These are phyloP conservation scores for Eubasilissa splendida DNA, from an alignment of 2,888 invertebrate genomes.

Conservation along the genomic window DNA sequence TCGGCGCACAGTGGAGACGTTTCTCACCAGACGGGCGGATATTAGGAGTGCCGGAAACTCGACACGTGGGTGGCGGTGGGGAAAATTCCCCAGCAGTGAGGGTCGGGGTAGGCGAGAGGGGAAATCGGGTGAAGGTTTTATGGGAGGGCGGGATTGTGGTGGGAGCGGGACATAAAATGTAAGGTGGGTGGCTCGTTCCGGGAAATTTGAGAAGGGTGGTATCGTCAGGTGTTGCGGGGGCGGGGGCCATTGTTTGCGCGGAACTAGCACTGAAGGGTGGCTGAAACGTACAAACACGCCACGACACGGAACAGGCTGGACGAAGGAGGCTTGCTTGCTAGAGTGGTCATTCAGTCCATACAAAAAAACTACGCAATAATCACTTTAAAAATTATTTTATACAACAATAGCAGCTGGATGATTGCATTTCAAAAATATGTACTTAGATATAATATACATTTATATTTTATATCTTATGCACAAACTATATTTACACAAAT, in stretches of 20 bases:
- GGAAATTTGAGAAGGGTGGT: conserved; percentile 4
- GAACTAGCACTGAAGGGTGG: conserved; percentile 17
- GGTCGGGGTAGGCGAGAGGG: not conserved
- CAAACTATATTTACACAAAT: no score
- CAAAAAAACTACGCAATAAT: no score
- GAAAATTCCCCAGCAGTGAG: conserved; percentile 4
- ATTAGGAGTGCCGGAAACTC: conserved; percentile 35
- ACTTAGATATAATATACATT: no score
- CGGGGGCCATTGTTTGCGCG: conserved; percentile 26
- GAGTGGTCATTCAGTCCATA: no score
- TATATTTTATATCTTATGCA: no score
- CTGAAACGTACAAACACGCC: conserved; percentile 7
- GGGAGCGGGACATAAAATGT: conserved; percentile 9
- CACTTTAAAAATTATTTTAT: no score
- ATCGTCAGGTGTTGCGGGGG: not conserved
- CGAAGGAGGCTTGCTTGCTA: no score
- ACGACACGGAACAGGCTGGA: not conserved
- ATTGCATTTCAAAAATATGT: no score
- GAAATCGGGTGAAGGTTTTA: conserved; percentile 9
- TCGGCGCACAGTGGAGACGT: conserved; percentile 10
- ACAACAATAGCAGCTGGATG: no score
- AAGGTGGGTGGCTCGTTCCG: conserved; percentile 1
- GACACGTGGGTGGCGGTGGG: conserved; percentile 24
- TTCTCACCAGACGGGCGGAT: conserved; percentile 22
- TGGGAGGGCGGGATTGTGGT: not conserved